Percentiles rank a stretch among this genome's conserved stretches.
Conservation (phyloP, 2,888 invertebrate species). For the Eremobia ochroleuca region DNA sequence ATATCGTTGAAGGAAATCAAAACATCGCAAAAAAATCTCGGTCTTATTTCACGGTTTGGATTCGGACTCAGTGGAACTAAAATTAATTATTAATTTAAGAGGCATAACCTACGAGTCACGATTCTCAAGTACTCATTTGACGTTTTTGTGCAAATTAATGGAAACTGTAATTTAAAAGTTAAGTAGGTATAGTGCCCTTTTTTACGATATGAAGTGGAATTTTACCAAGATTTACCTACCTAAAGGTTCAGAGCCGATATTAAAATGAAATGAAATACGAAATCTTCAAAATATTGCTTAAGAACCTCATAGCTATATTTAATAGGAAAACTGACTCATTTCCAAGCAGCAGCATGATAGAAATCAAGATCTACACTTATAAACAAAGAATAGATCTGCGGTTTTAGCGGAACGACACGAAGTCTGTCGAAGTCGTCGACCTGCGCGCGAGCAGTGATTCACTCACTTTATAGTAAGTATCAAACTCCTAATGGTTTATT, state of each 20-base stretch:
- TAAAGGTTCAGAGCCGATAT: neutral
- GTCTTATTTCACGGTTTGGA: constrained; percentile 9
- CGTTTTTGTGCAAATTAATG: neutral
- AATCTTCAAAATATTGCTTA: neutral
- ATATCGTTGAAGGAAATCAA: constrained; percentile 21
- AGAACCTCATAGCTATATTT: neutral
- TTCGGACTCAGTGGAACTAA: constrained; percentile 9
- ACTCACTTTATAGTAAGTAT: constrained; percentile 60
- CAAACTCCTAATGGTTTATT: constrained; percentile 61
- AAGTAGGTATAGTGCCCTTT: neutral
- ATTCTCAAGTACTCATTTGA: constrained; percentile 4
- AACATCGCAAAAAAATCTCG: constrained; percentile 21
- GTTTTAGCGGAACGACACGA: constrained; percentile 64
- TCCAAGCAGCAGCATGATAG: constrained; percentile 33
- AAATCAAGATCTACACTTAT: constrained; percentile 57
- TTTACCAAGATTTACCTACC: neutral
- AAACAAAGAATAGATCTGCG: constrained; percentile 46
- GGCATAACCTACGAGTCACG: constrained; percentile 5
- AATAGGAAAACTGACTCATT: constrained; percentile 12
- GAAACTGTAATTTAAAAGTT: neutral
- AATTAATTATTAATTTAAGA: neutral
- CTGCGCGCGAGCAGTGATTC: constrained; percentile 56
- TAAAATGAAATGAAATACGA: neutral
- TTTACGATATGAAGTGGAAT: neutral
- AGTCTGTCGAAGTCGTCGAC: constrained; percentile 63